Conservation (phyloP, 2,797 vertebrate species). For the Centropyge bicolor region DNA sequence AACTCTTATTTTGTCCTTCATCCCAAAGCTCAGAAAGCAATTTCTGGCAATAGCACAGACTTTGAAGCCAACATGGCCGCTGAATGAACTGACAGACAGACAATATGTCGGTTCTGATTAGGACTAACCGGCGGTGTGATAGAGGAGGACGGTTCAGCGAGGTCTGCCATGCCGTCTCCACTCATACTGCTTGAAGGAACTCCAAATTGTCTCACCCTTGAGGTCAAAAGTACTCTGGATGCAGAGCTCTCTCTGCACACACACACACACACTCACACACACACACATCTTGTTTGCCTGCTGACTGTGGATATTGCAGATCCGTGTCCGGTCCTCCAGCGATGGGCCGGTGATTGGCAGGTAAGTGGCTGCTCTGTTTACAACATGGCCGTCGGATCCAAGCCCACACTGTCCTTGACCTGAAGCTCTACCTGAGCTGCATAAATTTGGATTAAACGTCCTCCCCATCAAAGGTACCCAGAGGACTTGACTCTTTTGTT, state of each 20-base stretch:
- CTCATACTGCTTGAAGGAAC: slow-evolving; percentile 77
- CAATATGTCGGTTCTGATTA: slow-evolving; percentile 82
- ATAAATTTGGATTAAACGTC: slow-evolving; percentile 76
- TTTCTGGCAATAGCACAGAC: slow-evolving; percentile 65
- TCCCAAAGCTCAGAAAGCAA: slow-evolving; percentile 64
- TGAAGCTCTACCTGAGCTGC: slow-evolving; percentile 79
- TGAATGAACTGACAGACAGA: slow-evolving; percentile 78
- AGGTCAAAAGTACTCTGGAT: slow-evolving; percentile 84
- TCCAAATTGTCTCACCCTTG: slow-evolving; percentile 83
- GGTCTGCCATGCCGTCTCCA: slow-evolving; percentile 68
- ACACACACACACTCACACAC: slow-evolving; percentile 17
- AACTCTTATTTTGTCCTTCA: slow-evolving; percentile 69
- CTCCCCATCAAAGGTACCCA: slow-evolving; percentile 65
- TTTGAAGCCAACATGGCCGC: slow-evolving; percentile 69
- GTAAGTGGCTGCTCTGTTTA: slow-evolving; percentile 83
- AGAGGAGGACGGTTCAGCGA: slow-evolving; percentile 66
- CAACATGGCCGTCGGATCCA: slow-evolving; percentile 75
- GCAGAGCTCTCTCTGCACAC: slow-evolving; percentile 70
- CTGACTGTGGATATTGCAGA: slow-evolving; percentile 86
- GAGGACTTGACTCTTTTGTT: slow-evolving; percentile 72
- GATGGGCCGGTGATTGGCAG: slow-evolving; percentile 84
- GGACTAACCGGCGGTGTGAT: slow-evolving; percentile 74
- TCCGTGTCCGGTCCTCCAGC: slow-evolving; percentile 79
- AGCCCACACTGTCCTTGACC: slow-evolving; percentile 83
- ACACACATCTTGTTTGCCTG: slow-evolving; percentile 78